phyloP scores from a whole-genome alignment of 2,888 invertebrate species.

The Dione vanillae region DNA sequence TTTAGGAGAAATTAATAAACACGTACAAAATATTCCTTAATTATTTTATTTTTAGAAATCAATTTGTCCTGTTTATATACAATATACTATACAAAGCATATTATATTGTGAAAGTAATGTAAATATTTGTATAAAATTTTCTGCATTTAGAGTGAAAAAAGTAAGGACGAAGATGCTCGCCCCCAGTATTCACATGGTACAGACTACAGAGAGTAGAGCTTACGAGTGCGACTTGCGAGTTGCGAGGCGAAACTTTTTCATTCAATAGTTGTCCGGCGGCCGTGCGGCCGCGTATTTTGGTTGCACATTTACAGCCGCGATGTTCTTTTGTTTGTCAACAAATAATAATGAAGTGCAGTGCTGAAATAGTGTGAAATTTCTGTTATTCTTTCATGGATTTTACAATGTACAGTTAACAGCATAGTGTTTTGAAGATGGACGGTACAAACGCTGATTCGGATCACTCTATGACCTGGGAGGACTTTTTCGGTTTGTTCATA shows the following conservation, averaged over 20 bases:
- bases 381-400: slow-evolving; percentile 46
- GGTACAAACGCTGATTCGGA: slow-evolving; percentile 86
- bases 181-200: slow-evolving; percentile 14
- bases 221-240: not conserved
- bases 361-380: slow-evolving; percentile 41
- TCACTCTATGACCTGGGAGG: slow-evolving; percentile 89
- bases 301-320: slow-evolving; percentile 58
- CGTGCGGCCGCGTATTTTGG: slow-evolving; percentile 57
- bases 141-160: slow-evolving; percentile 17
- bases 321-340: slow-evolving; percentile 76
- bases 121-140: slow-evolving; percentile 17
- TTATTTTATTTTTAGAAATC: too few species aligned
- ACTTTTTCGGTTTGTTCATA: slow-evolving; percentile 86
- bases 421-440: slow-evolving; percentile 74
- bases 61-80: too few species aligned
- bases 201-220: slow-evolving; percentile 22
- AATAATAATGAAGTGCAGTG: slow-evolving; percentile 54
- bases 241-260: slow-evolving; percentile 55
- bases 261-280: slow-evolving; percentile 61
- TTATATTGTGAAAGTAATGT: slow-evolving; percentile 11
- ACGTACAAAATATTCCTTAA: not conserved
- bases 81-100: slow-evolving; percentile 2
- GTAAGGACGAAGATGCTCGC: slow-evolving; percentile 30
- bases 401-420: slow-evolving; percentile 59
- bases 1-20: too few species aligned